phyloP scores from a whole-genome alignment of 1,140 invertebrate genomes.

The Scaptomyza hsui region DNA sequence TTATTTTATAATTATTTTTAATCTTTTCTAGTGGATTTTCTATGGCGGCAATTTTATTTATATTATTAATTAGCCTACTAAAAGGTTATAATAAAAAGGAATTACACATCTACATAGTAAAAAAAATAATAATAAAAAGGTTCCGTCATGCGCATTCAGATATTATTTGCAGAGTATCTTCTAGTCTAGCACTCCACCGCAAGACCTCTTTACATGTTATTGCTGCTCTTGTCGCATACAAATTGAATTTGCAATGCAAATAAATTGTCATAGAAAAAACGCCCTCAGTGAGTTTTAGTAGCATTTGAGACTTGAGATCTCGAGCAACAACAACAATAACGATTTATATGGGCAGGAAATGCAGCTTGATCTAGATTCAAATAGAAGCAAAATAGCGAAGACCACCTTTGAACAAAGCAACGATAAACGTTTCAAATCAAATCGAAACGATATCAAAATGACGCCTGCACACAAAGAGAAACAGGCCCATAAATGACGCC shows the following conservation, averaged over 20 bases:
- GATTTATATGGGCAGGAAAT: constrained; percentile 51
- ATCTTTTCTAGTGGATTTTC: no score
- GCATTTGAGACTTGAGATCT: constrained; percentile 30
- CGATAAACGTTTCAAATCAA: constrained; percentile 31
- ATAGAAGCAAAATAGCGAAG: not conserved
- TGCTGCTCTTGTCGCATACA: constrained; percentile 23
- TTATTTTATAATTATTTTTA: no score
- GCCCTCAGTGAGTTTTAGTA: constrained; percentile 38
- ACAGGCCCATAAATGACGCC: constrained; percentile 59
- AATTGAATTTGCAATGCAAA: constrained; percentile 74
- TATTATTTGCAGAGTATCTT: not conserved
- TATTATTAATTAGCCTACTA: no score
- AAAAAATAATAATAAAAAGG: no score
- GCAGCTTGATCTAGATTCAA: constrained; percentile 43
- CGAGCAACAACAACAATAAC: constrained; percentile 33
- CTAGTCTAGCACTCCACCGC: not conserved
- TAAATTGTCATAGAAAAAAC: constrained; percentile 69
- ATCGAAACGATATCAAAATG: constrained; percentile 43
- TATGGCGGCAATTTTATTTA: no score
- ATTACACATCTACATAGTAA: no score
- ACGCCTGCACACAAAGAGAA: constrained; percentile 36
- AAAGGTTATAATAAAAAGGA: no score
- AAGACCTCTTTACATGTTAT: constrained; percentile 4
- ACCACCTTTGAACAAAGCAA: constrained; percentile 23
- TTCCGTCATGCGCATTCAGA: no score